phyloP scores from a whole-genome alignment of 2,888 invertebrate species.

The Nomada flava region DNA sequence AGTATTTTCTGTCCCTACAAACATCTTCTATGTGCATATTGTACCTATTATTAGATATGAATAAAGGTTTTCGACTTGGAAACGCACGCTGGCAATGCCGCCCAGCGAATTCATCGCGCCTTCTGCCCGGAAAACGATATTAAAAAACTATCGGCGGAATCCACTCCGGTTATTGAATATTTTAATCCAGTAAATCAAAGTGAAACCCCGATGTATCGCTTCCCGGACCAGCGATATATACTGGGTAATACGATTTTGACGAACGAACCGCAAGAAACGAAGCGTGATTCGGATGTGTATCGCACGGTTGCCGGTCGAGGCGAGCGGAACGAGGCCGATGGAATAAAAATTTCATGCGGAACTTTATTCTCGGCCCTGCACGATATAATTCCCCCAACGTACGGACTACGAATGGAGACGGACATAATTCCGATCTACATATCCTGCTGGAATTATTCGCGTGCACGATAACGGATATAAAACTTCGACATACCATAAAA shows the following conservation, averaged over 20 bases:
- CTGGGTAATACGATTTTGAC: constrained; percentile 40
- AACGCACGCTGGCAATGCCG: too few species aligned
- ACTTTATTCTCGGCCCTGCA: constrained; percentile 50
- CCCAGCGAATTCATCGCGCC: neutral
- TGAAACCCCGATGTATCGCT: constrained; percentile 2
- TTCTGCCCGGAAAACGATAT: neutral
- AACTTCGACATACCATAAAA: constrained; percentile 54
- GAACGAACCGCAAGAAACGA: constrained; percentile 28
- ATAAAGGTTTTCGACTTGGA: too few species aligned
- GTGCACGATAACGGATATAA: constrained; percentile 54
- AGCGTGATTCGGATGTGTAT: constrained; percentile 25
- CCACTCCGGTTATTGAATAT: constrained; percentile 20
- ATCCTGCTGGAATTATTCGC: constrained; percentile 61
- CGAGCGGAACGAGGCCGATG: constrained; percentile 24
- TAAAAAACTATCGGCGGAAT: neutral
- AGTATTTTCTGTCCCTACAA: too few species aligned
- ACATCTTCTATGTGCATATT: too few species aligned
- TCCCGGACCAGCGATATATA: neutral
- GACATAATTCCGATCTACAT: constrained; percentile 40
- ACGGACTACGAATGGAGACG: constrained; percentile 28
- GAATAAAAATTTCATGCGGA: constrained; percentile 61
- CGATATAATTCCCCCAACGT: constrained; percentile 41
- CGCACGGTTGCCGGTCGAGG: neutral
- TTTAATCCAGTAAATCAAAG: constrained; percentile 14
- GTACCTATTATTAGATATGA: too few species aligned